Conservation (phyloP, 2,797 vertebrate species). For the Gobio occitaniae region DNA sequence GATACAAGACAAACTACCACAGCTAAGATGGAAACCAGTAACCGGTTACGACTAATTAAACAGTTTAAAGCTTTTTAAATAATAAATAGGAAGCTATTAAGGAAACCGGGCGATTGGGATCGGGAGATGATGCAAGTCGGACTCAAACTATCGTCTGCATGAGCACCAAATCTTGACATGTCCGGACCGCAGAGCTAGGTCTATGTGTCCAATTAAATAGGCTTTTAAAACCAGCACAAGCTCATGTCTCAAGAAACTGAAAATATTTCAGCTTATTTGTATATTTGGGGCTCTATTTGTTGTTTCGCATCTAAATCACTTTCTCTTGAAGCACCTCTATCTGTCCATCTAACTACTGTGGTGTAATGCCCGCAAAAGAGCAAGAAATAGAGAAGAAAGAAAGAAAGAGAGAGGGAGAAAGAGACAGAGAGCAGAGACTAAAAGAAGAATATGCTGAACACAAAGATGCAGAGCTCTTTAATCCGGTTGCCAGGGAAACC, state of each 20-base stretch:
- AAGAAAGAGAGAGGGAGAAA: conserved; percentile 1
- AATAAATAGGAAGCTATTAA: neutral
- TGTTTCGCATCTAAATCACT: conserved; percentile 1
- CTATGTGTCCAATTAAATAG: neutral
- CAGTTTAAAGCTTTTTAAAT: neutral
- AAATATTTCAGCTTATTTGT: neutral
- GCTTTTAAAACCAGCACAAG: neutral
- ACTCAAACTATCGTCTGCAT: neutral
- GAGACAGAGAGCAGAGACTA: conserved; percentile 39
- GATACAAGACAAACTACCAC: neutral
- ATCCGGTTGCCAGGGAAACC: conserved; percentile 68
- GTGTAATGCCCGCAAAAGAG: conserved; percentile 37
- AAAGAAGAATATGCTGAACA: conserved; percentile 65
- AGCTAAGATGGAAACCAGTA: neutral
- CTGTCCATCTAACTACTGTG: neutral
- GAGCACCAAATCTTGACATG: neutral
- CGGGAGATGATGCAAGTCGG: neutral
- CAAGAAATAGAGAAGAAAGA: conserved; percentile 31
- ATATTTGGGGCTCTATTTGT: neutral
- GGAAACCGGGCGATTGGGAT: neutral
- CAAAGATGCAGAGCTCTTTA: conserved; percentile 62
- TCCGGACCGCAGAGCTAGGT: no score
- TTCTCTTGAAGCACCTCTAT: conserved; percentile 3
- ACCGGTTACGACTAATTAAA: neutral
- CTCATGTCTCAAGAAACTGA: neutral